Percentiles rank a stretch among this genome's conserved stretches.
These are phyloP conservation scores for Oreochromis aureus DNA, from an alignment of 2,113 vertebrate species.

Conservation along the genomic window DNA sequence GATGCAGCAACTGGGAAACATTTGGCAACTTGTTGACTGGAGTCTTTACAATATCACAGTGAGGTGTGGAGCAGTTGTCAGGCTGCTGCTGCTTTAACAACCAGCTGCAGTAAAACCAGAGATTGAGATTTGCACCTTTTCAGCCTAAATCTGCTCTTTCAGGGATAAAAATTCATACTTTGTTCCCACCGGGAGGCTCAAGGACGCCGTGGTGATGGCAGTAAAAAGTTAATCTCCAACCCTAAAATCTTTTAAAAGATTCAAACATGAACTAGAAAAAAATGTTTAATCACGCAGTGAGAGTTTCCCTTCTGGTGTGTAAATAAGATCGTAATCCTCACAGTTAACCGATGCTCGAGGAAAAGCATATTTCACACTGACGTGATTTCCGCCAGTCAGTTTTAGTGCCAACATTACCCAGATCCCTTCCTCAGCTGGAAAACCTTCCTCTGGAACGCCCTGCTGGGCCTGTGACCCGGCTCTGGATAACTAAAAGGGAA, in stretches of 20 bases:
- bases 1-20: conserved; percentile 7
- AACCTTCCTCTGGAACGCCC: background rate
- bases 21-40: conserved; percentile 34
- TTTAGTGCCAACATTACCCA: background rate
- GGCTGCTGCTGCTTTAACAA: background rate
- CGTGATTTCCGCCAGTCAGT: background rate
- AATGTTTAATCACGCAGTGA: background rate
- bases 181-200: background rate
- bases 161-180: background rate
- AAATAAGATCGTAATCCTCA: background rate
- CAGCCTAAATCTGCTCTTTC: background rate
- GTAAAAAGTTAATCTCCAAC: background rate
- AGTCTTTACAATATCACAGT: background rate
- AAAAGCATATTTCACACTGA: background rate
- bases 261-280: background rate
- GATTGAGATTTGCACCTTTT: background rate
- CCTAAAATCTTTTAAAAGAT: background rate
- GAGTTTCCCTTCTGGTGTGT: background rate
- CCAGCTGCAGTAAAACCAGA: background rate
- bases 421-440: background rate
- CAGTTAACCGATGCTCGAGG: background rate
- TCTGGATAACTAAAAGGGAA: background rate
- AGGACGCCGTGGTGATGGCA: no score
- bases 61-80: background rate
- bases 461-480: background rate